Percentiles rank a stretch among this genome's conserved stretches.
These are phyloP conservation scores for Aurelia coerulea DNA, from an alignment of 30 jellyfish, hydroid and myxozoan genomes.

Conservation along the genomic window DNA sequence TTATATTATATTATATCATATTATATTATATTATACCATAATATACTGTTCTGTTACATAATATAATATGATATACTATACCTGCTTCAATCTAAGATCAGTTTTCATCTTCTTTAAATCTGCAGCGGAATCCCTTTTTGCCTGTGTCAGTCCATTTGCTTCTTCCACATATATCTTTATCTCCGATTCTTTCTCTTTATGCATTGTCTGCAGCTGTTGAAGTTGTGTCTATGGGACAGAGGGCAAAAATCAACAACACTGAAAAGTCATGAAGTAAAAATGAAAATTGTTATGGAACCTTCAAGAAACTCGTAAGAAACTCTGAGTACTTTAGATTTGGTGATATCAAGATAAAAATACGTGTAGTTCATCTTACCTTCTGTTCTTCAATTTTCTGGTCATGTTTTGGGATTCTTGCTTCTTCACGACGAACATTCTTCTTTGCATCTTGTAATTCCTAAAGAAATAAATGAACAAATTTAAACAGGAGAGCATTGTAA, in stretches of 20 bases:
- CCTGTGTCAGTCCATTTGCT: constrained; percentile 45
- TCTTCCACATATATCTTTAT: constrained; percentile 31
- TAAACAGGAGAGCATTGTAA: too few relatives aligned
- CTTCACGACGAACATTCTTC: constrained; percentile 32
- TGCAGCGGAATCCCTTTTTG: constrained; percentile 39
- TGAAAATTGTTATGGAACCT: too few relatives aligned
- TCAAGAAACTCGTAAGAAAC: too few relatives aligned
- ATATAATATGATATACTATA: background rate
- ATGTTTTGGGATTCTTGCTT: constrained; percentile 64
- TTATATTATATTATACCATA: too few relatives aligned
- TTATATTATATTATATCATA: too few relatives aligned
- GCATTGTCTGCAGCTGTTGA: constrained; percentile 15
- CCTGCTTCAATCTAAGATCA: constrained; percentile 57
- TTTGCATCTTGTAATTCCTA: constrained; percentile 70
- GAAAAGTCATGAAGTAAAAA: too few relatives aligned
- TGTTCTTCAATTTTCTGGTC: constrained; percentile 73
- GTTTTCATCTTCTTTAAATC: constrained; percentile 42
- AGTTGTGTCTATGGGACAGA: constrained; percentile 25
- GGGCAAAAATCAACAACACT: background rate
- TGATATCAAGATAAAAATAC: too few relatives aligned
- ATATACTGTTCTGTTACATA: too few relatives aligned
- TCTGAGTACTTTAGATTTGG: too few relatives aligned
- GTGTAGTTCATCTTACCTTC: constrained; percentile 31
- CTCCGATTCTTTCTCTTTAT: constrained; percentile 27
- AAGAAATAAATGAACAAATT: background rate